phyloP scores from a whole-genome alignment of 2,797 vertebrate species.

The Schizothorax lantsangensis region DNA sequence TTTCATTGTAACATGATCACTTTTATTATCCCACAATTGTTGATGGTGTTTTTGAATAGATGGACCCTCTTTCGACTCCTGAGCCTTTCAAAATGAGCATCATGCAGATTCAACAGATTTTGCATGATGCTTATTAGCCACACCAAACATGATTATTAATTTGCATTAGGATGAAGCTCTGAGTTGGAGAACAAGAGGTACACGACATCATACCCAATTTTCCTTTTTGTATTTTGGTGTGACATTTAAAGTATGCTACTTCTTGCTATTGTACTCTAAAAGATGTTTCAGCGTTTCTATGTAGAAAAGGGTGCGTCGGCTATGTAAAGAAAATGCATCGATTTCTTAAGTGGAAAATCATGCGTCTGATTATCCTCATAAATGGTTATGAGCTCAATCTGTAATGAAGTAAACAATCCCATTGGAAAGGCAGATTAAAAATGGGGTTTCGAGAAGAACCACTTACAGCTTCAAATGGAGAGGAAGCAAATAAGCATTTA shows the following conservation, averaged over 20 bases:
- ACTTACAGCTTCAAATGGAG: neutral
- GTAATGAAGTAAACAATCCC: neutral
- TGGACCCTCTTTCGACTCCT: neutral
- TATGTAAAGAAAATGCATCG: neutral
- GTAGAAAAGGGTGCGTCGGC: neutral
- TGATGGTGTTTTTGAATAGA: neutral
- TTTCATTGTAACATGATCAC: neutral
- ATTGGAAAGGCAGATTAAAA: neutral
- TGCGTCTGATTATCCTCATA: neutral
- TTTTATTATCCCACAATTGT: neutral
- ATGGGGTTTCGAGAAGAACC: neutral
- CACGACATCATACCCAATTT: neutral
- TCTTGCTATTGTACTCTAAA: neutral
- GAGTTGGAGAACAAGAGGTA: no score
- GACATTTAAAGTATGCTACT: neutral
- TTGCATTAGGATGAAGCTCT: neutral
- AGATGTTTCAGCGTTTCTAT: no score
- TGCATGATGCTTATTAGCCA: neutral
- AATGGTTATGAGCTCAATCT: neutral
- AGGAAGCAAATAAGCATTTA: neutral
- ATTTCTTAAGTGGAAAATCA: neutral
- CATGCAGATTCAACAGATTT: neutral
- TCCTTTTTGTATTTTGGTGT: neutral
- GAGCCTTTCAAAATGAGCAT: neutral
- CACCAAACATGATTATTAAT: neutral